Evolutionary conservation across 1,140 invertebrate genomes (phyloP).

Genomic region (Lucilia sericata): DNA sequence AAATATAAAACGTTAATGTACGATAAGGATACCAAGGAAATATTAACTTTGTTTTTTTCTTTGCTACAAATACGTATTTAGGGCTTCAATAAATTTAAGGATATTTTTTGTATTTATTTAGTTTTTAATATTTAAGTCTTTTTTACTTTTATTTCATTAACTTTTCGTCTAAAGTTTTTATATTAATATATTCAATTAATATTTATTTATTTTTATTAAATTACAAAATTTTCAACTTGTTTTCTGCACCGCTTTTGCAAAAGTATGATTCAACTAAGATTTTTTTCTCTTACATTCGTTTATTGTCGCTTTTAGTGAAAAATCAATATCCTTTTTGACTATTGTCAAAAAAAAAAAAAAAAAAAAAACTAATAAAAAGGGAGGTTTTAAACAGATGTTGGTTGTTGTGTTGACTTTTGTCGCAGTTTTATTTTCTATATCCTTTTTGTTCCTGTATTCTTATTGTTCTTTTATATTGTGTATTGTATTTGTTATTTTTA

Average conservation of each 20-base stretch:
- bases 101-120: not conserved
- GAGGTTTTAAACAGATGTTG: constrained; percentile 37
- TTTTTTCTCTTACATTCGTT: constrained; percentile 25
- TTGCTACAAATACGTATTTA: too few species aligned
- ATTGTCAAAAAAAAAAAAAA: not conserved
- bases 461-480: not conserved
- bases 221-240: not conserved
- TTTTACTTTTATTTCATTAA: not conserved
- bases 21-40: not conserved
- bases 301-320: constrained; percentile 24
- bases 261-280: constrained; percentile 40
- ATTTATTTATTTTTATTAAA: constrained; percentile 1
- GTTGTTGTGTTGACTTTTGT: constrained; percentile 29
- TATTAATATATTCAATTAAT: not conserved
- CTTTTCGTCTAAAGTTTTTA: not conserved
- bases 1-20: not conserved
- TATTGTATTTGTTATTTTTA: constrained; percentile 1
- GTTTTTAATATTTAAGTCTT: not conserved
- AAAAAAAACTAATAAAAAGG: not conserved
- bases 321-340: constrained; percentile 41
- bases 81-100: too few species aligned
- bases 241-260: constrained; percentile 20
- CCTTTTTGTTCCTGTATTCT: not conserved
- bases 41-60: not conserved
- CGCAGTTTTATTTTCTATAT: not conserved